phyloP scores from a whole-genome alignment of 2,888 invertebrate genomes.

The Morinoia aosen region DNA sequence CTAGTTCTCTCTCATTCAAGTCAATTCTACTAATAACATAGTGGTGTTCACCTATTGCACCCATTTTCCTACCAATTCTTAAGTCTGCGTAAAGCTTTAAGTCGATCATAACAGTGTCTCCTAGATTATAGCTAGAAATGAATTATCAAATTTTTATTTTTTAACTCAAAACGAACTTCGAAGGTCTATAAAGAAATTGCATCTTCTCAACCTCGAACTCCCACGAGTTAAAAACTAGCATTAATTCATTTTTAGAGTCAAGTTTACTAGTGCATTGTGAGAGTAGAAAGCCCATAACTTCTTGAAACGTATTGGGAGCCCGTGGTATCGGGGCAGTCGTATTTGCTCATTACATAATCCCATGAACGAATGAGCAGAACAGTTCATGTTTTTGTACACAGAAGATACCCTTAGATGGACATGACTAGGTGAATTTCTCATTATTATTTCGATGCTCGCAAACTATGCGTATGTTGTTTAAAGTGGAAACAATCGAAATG shows the following conservation, averaged over 20 bases:
- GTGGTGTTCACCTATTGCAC: neutral
- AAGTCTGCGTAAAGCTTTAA: too few relatives aligned
- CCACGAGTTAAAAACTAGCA: neutral
- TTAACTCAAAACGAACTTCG: neutral
- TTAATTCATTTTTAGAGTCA: neutral
- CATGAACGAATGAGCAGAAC: neutral
- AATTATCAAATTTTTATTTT: neutral
- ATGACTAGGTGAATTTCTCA: neutral
- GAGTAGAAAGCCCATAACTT: neutral
- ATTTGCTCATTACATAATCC: neutral
- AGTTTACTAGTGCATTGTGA: neutral
- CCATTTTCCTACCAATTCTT: neutral
- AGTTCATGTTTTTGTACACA: neutral
- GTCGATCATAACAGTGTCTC: neutral
- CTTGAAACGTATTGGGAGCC: neutral
- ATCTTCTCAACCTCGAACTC: neutral
- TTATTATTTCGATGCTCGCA: neutral
- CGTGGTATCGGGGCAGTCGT: neutral
- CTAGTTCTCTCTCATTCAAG: neutral
- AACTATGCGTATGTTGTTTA: neutral
- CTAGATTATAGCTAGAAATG: neutral
- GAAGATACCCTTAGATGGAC: neutral
- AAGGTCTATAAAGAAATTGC: neutral
- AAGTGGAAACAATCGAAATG: constrained; percentile 5
- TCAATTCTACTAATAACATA: neutral